Evolutionary conservation across 2,797 vertebrate genomes (phyloP).

Genomic region (Alauda arvensis): DNA sequence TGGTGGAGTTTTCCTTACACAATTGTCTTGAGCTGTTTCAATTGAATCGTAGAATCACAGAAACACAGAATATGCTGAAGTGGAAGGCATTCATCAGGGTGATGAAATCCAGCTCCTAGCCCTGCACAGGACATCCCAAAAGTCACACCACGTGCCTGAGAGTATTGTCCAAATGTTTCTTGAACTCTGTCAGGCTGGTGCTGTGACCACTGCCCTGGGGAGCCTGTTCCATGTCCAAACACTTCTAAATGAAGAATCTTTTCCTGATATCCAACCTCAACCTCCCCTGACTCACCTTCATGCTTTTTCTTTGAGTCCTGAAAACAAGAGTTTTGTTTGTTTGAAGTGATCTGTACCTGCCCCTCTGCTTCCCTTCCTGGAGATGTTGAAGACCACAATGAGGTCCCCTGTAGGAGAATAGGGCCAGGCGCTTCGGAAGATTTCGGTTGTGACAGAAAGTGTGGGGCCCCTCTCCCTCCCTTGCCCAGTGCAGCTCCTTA

Average conservation of each 20-base stretch:
- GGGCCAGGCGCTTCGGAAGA: no score
- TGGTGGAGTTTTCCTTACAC: not conserved
- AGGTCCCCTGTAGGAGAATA: no score
- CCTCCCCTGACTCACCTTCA: not conserved
- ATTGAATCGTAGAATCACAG: not conserved
- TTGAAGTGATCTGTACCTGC: not conserved
- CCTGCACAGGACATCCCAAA: no score
- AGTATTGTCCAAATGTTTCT: rapidly evolving
- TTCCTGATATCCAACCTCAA: not conserved
- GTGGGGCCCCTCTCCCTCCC: no score
- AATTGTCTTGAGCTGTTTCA: not conserved
- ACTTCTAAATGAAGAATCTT: rapidly evolving
- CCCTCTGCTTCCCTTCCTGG: not conserved
- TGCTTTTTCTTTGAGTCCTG: not conserved
- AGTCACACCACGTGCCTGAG: not conserved
- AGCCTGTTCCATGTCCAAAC: rapidly evolving
- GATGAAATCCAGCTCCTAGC: not conserved
- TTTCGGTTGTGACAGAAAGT: no score
- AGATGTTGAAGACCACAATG: not conserved
- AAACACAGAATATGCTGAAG: not conserved
- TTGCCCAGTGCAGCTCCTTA: no score
- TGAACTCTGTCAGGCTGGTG: not conserved
- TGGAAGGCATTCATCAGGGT: not conserved
- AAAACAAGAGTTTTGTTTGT: not conserved
- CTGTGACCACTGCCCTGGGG: not conserved